These are phyloP conservation scores for Mormyrops attenuatus DNA, from an alignment of 2,797 vertebrate genomes.

Conservation along the genomic window DNA sequence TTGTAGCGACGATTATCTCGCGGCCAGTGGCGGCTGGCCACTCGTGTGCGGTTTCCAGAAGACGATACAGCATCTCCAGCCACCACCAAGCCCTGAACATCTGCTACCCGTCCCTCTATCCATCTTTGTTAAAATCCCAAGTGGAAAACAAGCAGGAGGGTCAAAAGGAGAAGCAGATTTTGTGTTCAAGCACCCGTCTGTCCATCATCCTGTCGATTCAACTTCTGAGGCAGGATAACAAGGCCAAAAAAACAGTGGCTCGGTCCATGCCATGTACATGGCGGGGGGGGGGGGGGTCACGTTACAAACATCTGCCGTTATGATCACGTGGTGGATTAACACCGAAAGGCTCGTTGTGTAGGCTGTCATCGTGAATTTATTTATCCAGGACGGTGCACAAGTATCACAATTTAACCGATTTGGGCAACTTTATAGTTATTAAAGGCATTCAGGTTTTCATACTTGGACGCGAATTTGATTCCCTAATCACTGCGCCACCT, in stretches of 20 bases:
- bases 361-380: neutral
- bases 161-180: neutral
- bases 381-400: neutral
- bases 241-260: neutral
- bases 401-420: neutral
- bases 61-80: neutral
- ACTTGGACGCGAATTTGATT: neutral
- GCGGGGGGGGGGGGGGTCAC: neutral
- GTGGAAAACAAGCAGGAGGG: neutral
- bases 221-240: neutral
- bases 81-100: neutral
- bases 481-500: slow-evolving; percentile 3
- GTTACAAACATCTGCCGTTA: neutral
- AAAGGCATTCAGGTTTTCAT: neutral
- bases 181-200: neutral
- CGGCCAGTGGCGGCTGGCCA: neutral
- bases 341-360: neutral
- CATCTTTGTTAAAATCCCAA: neutral
- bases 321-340: neutral
- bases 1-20: neutral
- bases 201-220: neutral
- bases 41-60: neutral
- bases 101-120: neutral
- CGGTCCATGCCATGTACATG: neutral
- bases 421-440: neutral